Conservation (phyloP, 2,888 invertebrate species). For the Acrobasis suavella region DNA sequence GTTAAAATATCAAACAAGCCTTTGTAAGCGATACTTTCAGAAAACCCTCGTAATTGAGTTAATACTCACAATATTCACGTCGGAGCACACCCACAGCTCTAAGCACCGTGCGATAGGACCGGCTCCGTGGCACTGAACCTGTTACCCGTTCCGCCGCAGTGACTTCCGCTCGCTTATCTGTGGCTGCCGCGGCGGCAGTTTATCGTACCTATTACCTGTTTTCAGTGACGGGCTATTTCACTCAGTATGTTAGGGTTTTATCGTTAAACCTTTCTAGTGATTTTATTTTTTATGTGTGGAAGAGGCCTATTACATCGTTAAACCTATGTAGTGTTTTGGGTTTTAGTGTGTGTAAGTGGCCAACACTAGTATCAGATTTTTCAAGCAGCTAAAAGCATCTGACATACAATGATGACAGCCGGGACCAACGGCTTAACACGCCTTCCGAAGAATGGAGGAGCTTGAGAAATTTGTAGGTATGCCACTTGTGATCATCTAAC, state of each 20-base stretch:
- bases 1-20: not conserved
- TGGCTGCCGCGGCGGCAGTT: not conserved
- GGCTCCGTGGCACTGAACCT: conserved; percentile 2
- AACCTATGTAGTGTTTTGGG: not conserved
- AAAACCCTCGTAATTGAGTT: not conserved
- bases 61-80: too few species aligned
- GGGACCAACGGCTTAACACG: too few species aligned
- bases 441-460: too few species aligned
- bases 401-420: too few species aligned
- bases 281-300: too few species aligned
- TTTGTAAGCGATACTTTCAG: not conserved
- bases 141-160: conserved; percentile 24
- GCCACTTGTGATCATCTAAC: too few species aligned
- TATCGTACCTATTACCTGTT: conserved; percentile 1
- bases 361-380: too few species aligned
- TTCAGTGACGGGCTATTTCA: not conserved
- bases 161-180: conserved; percentile 24
- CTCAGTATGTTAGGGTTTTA: not conserved
- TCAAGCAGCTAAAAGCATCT: too few species aligned
- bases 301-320: too few species aligned
- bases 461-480: too few species aligned
- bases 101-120: conserved; percentile 6
- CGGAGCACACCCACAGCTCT: not conserved
- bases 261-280: not conserved
- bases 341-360: too few species aligned